Evolutionary conservation across 2,113 vertebrate species (phyloP).

Genomic region (Hystrix cristata): DNA sequence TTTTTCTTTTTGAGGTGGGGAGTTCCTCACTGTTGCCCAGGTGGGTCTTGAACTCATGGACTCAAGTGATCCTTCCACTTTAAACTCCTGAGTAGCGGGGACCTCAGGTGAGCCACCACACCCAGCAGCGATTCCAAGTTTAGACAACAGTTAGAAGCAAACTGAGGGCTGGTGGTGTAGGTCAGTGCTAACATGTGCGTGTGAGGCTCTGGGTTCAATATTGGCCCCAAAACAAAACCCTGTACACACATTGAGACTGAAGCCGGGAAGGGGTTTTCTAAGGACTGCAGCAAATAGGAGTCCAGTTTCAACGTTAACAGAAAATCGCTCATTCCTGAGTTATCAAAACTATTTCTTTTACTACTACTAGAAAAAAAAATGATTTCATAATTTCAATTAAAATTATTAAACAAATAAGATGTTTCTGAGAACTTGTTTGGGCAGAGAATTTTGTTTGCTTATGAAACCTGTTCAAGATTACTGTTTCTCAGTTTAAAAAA

Average conservation of each 20-base stretch:
- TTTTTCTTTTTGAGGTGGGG: neutral
- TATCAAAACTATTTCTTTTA: neutral
- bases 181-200: neutral
- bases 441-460: neutral
- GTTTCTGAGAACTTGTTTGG: neutral
- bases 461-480: constrained; percentile 14
- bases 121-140: neutral
- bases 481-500: constrained; percentile 6
- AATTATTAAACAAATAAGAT: neutral
- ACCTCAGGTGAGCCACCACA: neutral
- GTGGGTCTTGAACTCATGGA: neutral
- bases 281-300: neutral
- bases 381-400: neutral
- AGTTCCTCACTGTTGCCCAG: neutral
- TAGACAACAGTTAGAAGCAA: too few species aligned
- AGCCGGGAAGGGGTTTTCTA: neutral
- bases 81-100: neutral
- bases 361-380: neutral
- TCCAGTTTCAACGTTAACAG: neutral
- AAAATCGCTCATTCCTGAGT: neutral
- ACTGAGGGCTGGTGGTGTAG: neutral
- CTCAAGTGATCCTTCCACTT: neutral
- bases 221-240: too few species aligned
- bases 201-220: neutral
- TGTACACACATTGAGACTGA: neutral